Evolutionary conservation across 2,113 vertebrate species (phyloP).

Genomic region (Notechis scutatus): DNA sequence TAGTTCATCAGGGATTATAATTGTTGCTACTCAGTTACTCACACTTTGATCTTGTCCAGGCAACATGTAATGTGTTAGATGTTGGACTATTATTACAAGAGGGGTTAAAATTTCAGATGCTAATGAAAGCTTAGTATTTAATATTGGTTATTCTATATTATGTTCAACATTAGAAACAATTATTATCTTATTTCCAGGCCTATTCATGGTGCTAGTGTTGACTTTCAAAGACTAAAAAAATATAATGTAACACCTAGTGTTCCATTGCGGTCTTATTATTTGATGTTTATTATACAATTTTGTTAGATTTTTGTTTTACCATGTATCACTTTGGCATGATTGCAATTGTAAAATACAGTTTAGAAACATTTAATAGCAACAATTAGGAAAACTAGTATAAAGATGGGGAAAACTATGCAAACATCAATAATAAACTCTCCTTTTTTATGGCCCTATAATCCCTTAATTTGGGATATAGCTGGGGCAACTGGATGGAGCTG

Average conservation of each 20-base stretch:
- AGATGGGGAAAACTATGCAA: neutral
- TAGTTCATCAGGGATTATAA: neutral
- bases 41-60: neutral
- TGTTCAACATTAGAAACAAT: neutral
- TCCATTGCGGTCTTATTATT: neutral
- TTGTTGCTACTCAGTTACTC: neutral
- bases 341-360: neutral
- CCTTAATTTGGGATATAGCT: no score
- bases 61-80: neutral
- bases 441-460: no score
- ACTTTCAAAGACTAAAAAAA: neutral
- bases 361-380: neutral
- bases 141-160: neutral
- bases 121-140: neutral
- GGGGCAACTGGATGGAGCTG: no score
- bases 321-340: neutral
- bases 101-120: neutral
- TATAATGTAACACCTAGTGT: neutral
- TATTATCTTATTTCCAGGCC: neutral
- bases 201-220: neutral
- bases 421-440: neutral
- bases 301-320: neutral
- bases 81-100: neutral
- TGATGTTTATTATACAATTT: neutral
- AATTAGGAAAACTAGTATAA: neutral